Conservation (phyloP, 2,113 vertebrate genomes). For the Plotosus lineatus region DNA sequence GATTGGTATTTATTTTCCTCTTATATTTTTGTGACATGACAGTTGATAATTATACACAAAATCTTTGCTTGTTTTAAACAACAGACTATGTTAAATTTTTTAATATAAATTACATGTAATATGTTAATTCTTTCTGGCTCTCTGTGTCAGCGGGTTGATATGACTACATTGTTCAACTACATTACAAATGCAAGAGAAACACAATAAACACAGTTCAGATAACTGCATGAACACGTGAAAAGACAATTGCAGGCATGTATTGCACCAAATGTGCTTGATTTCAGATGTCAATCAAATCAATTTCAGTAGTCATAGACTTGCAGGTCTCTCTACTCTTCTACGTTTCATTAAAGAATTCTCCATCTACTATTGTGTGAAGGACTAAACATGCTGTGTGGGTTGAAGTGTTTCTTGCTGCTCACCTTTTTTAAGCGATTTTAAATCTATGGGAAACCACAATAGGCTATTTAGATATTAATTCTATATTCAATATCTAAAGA, state of each 20-base stretch:
- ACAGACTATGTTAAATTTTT: conserved; percentile 2
- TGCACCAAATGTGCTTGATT: conserved; percentile 53
- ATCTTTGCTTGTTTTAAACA: not conserved
- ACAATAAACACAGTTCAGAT: conserved; percentile 13
- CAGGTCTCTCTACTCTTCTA: conserved; percentile 23
- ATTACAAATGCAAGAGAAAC: conserved; percentile 15
- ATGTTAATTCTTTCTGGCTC: conserved; percentile 23
- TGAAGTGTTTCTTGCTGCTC: not conserved
- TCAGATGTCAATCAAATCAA: conserved; percentile 41
- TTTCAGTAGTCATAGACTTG: conserved; percentile 30
- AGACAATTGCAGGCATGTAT: conserved; percentile 51
- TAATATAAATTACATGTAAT: conserved; percentile 18
- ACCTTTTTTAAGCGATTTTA: not conserved
- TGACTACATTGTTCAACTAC: not conserved
- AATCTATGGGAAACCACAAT: not conserved
- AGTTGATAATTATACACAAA: conserved; percentile 19
- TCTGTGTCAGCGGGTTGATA: not conserved
- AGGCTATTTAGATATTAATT: not conserved
- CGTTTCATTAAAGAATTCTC: conserved; percentile 40
- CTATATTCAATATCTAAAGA: too few relatives aligned
- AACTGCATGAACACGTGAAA: conserved; percentile 48
- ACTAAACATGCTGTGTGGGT: conserved; percentile 8
- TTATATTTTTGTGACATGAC: conserved; percentile 21
- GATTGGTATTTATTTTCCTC: not conserved
- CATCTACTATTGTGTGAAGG: conserved; percentile 39